These are phyloP conservation scores for Hippocampus kuda DNA, from an alignment of 2,797 vertebrate genomes.

Conservation along the genomic window DNA sequence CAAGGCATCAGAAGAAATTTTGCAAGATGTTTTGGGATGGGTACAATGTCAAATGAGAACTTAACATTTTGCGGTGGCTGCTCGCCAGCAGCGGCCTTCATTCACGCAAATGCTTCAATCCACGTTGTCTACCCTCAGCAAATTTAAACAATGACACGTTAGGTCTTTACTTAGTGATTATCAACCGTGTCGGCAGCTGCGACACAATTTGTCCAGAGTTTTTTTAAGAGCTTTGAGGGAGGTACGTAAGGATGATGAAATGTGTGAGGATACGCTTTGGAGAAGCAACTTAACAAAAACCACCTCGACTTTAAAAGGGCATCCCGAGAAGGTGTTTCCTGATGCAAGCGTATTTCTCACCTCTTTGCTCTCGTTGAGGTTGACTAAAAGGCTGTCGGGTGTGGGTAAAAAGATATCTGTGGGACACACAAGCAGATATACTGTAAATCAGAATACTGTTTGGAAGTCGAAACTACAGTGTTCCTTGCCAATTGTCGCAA, in stretches of 20 bases:
- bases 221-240: background rate
- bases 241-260: background rate
- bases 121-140: background rate
- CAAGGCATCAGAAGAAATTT: too few species aligned
- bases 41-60: background rate
- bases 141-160: background rate
- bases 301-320: background rate
- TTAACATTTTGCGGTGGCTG: background rate
- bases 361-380: constrained; percentile 95
- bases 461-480: too few species aligned
- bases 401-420: constrained; percentile 97
- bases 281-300: background rate
- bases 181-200: background rate
- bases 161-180: background rate
- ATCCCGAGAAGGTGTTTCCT: background rate
- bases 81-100: background rate
- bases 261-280: background rate
- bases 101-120: background rate
- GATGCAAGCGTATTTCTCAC: constrained; percentile 59
- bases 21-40: too few species aligned
- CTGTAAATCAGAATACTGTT: too few species aligned
- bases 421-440: constrained; percentile 27
- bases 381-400: constrained; percentile 94
- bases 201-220: background rate
- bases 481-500: too few species aligned